A percentile compares a stretch with the other conserved stretches of the same genome.
These are phyloP conservation scores for Parazoanthus darwini DNA, from an alignment of 92 coral and sea anemone species.

Conservation along the genomic window DNA sequence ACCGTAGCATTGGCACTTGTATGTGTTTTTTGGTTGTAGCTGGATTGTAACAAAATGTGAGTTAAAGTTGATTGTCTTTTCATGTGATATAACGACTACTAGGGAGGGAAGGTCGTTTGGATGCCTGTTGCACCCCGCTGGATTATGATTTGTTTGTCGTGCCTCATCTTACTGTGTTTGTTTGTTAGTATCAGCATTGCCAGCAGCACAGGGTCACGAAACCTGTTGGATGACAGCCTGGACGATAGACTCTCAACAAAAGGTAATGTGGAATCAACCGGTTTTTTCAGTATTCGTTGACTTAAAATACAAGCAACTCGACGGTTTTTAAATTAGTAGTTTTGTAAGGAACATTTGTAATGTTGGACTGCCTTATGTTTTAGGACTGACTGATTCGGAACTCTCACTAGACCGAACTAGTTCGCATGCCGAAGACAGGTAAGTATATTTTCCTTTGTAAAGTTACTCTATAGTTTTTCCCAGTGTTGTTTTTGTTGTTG, in stretches of 20 bases:
- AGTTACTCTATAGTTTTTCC: neutral
- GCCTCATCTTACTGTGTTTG: too few relatives aligned
- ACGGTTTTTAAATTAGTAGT: neutral
- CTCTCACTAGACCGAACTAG: slow-evolving; percentile 59
- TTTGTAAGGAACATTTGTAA: too few relatives aligned
- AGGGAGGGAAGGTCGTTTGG: too few relatives aligned
- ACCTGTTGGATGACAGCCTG: slow-evolving; percentile 81
- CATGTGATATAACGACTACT: too few relatives aligned
- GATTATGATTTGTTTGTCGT: slow-evolving; percentile 31
- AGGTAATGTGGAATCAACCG: slow-evolving; percentile 16
- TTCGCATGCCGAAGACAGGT: slow-evolving; percentile 18
- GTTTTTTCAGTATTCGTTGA: neutral
- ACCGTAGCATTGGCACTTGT: too few relatives aligned
- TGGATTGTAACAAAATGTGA: too few relatives aligned
- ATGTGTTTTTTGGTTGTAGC: too few relatives aligned
- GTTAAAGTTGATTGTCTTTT: too few relatives aligned
- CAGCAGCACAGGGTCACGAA: slow-evolving; percentile 81
- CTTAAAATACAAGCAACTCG: neutral
- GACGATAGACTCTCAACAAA: slow-evolving; percentile 48
- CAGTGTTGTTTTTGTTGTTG: neutral
- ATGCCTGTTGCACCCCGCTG: slow-evolving; percentile 41
- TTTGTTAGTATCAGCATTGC: slow-evolving; percentile 33
- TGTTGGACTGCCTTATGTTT: neutral
- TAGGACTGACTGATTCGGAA: slow-evolving; percentile 49
- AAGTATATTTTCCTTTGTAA: neutral